These are phyloP conservation scores for Orthosia gracilis DNA, from an alignment of 2,888 invertebrate species.

Conservation along the genomic window DNA sequence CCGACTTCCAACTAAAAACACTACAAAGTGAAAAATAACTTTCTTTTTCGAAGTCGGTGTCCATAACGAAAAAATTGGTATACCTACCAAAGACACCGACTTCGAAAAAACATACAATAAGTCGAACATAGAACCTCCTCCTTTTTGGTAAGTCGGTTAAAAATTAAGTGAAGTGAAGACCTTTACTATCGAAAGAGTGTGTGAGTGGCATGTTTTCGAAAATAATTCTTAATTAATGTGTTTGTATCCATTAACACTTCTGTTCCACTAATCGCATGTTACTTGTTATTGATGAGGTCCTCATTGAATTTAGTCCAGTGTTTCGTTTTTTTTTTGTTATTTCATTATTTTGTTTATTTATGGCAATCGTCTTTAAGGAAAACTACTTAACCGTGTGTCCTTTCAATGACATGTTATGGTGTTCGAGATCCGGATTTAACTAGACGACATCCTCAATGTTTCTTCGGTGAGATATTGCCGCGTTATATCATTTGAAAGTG, in stretches of 20 bases:
- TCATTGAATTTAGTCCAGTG: background rate
- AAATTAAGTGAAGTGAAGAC: no score
- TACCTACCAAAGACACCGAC: no score
- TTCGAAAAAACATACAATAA: no score
- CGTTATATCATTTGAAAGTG: background rate
- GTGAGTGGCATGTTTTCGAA: constrained; percentile 12
- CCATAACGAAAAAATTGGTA: no score
- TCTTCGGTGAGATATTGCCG: background rate
- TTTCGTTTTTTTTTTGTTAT: background rate
- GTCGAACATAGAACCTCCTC: no score
- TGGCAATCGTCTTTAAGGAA: constrained; percentile 47
- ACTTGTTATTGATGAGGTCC: constrained; percentile 12
- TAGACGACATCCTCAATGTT: background rate
- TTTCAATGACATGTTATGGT: background rate
- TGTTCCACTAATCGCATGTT: background rate
- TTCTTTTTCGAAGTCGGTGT: no score
- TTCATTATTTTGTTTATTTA: no score
- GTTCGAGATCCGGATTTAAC: background rate
- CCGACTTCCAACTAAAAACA: no score
- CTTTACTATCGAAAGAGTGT: background rate
- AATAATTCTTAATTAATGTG: constrained; percentile 13
- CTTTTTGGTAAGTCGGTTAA: no score
- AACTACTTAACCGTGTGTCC: constrained; percentile 24
- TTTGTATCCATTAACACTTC: constrained; percentile 39
- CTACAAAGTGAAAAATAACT: no score